These are phyloP conservation scores for Invenusta paracnida DNA, from an alignment of 2,888 invertebrate genomes.

Conservation along the genomic window DNA sequence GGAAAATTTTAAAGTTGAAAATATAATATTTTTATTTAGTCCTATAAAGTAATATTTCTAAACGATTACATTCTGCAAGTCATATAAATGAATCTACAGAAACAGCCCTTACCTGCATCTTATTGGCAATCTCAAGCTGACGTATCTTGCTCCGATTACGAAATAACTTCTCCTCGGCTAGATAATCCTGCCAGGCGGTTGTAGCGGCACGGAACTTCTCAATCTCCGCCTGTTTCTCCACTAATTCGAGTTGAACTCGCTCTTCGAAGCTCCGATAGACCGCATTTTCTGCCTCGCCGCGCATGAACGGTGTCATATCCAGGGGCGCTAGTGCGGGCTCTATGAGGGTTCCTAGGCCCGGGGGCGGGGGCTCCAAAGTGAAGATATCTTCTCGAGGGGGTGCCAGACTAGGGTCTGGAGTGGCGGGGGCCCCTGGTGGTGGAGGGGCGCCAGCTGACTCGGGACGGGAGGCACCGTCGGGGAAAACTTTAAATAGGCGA, in stretches of 20 bases:
- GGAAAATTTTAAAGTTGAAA: no score
- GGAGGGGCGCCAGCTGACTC: conserved; percentile 45
- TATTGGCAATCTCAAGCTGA: conserved; percentile 56
- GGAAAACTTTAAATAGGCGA: not conserved
- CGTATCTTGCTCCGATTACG: conserved; percentile 55
- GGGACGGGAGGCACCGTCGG: conserved; percentile 48
- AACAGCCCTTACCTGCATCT: conserved; percentile 59
- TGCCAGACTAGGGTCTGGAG: not conserved
- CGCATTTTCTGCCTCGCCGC: not conserved
- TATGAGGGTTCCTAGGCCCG: conserved; percentile 50
- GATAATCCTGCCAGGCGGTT: conserved; percentile 53
- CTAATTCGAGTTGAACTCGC: conserved; percentile 51
- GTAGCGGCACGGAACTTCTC: conserved; percentile 53
- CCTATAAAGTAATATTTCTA: no score
- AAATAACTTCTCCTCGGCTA: conserved; percentile 53
- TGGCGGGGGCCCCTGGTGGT: conserved; percentile 33
- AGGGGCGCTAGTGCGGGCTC: conserved; percentile 53
- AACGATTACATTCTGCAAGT: no score
- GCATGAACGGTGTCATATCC: conserved; percentile 55
- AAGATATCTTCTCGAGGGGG: conserved; percentile 51
- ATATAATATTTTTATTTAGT: no score
- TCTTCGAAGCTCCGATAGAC: conserved; percentile 47
- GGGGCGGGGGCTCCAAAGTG: conserved; percentile 54
- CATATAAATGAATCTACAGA: no score
- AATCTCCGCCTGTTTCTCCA: conserved; percentile 54